These are phyloP conservation scores for Standfussiana lucernea DNA, from an alignment of 2,888 invertebrate genomes.

Conservation along the genomic window DNA sequence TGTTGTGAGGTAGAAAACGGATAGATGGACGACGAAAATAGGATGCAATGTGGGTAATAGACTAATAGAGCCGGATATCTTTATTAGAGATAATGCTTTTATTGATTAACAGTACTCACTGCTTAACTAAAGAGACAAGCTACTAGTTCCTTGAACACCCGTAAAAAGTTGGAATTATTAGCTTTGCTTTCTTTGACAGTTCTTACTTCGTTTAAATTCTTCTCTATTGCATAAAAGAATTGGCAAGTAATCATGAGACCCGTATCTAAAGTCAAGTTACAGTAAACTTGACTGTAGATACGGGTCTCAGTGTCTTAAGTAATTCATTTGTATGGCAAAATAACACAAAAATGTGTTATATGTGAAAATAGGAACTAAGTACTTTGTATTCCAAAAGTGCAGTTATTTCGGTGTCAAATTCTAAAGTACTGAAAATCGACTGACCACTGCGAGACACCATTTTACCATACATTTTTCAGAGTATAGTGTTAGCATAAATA, in stretches of 20 bases:
- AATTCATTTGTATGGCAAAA: not conserved
- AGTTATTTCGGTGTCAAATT: not conserved
- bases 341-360: not conserved
- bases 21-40: not conserved
- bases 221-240: no score
- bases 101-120: not conserved
- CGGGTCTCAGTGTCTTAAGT: no score
- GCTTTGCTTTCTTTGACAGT: no score
- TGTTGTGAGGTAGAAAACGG: not conserved
- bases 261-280: no score
- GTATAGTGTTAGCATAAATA: not conserved
- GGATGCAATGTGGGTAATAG: not conserved
- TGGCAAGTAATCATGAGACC: no score
- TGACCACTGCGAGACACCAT: not conserved
- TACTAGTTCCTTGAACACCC: not conserved
- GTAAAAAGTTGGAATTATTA: no score
- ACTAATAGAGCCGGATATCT: no score
- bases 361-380: not conserved
- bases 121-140: not conserved
- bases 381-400: not conserved
- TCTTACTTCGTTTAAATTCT: no score
- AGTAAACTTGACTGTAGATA: no score
- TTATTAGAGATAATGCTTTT: not conserved
- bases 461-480: not conserved
- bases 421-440: not conserved